Evolutionary conservation across 2,113 vertebrate species (phyloP).

Genomic region (Oreochromis tanganicae): DNA sequence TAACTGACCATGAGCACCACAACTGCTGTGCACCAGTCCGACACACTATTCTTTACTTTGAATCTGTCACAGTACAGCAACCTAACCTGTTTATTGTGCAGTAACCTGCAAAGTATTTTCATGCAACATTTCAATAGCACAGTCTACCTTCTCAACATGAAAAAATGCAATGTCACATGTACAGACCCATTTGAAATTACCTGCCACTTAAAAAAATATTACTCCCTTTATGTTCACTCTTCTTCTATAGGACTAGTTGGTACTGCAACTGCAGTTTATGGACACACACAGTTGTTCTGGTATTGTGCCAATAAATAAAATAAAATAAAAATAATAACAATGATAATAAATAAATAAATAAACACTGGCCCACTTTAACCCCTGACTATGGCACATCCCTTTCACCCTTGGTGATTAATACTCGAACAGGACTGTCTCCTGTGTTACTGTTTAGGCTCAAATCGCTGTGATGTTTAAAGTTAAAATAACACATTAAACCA

Average conservation of each 20-base stretch:
- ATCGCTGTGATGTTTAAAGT: neutral
- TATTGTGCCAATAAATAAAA: neutral
- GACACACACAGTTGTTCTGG: neutral
- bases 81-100: neutral
- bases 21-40: neutral
- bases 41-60: neutral
- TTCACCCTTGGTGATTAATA: neutral
- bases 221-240: neutral
- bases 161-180: neutral
- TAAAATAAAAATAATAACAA: neutral
- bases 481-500: neutral
- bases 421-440: neutral
- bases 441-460: neutral
- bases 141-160: neutral
- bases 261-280: neutral
- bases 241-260: neutral
- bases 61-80: neutral
- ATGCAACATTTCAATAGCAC: neutral
- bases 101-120: neutral
- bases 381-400: neutral
- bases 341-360: neutral
- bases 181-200: neutral
- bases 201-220: neutral
- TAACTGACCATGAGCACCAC: neutral
- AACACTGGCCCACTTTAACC: neutral